These are phyloP conservation scores for Otolemur crassicaudatus DNA, from an alignment of 2,797 vertebrate species.

Conservation along the genomic window DNA sequence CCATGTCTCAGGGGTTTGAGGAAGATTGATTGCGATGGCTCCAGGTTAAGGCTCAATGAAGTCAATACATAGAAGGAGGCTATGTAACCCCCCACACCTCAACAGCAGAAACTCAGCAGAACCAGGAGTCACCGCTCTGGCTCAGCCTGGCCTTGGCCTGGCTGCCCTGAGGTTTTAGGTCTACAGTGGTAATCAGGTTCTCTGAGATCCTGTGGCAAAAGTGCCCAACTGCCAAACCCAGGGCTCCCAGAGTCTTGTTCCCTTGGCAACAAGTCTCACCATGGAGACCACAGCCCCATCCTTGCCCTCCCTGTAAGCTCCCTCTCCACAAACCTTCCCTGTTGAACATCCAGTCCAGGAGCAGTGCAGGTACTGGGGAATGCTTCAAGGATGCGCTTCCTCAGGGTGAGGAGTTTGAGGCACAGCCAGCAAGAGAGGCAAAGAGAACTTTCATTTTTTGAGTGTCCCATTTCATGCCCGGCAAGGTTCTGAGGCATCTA, in stretches of 20 bases:
- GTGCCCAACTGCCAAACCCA: constrained; percentile 75
- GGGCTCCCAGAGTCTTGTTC: constrained; percentile 81
- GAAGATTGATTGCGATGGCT: not conserved
- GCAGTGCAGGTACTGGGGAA: not conserved
- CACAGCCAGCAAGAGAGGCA: not conserved
- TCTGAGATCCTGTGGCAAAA: constrained; percentile 64
- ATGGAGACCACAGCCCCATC: constrained; percentile 81
- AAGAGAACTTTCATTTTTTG: not conserved
- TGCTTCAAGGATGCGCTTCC: not conserved
- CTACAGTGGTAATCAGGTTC: constrained; percentile 43
- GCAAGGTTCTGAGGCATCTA: not conserved
- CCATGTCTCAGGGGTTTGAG: not conserved
- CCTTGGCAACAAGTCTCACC: constrained; percentile 84
- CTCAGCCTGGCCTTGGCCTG: constrained; percentile 41
- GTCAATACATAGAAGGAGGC: not conserved
- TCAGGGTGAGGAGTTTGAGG: not conserved
- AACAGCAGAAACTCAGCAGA: not conserved
- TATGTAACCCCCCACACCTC: not conserved
- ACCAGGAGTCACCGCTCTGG: not conserved
- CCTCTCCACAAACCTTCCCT: constrained; percentile 61
- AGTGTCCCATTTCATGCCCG: not conserved
- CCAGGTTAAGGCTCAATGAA: not conserved
- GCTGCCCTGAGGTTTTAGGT: constrained; percentile 5
- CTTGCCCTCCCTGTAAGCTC: constrained; percentile 73
- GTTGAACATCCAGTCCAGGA: constrained; percentile 41